Evolutionary conservation across 1,140 invertebrate species (phyloP).

Genomic region (Cotesia chilonis): DNA sequence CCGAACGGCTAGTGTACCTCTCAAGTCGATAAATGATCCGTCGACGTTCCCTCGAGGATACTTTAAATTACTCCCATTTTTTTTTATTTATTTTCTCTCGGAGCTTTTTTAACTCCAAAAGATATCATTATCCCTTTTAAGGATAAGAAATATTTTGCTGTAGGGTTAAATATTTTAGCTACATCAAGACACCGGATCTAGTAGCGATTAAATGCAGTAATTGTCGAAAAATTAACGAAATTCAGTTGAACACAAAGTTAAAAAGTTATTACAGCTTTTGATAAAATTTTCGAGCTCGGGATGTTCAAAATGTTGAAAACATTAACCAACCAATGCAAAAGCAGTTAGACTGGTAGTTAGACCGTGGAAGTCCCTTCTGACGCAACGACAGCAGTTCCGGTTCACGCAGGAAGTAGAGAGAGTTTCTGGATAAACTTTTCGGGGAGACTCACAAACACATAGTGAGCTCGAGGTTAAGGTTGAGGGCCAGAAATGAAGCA

Average conservation of each 20-base stretch:
- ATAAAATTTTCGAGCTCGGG: background rate
- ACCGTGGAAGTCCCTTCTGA: slow-evolving; percentile 18
- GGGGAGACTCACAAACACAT: background rate
- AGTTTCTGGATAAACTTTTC: slow-evolving; percentile 31
- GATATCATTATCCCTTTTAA: slow-evolving; percentile 11
- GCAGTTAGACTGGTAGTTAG: slow-evolving; percentile 15
- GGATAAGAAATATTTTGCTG: slow-evolving; percentile 9
- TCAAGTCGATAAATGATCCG: slow-evolving; percentile 18
- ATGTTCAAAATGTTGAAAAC: slow-evolving; percentile 12
- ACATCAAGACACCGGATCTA: too few relatives aligned
- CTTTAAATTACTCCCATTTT: slow-evolving; percentile 13
- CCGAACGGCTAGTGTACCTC: too few relatives aligned
- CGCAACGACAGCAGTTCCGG: slow-evolving; percentile 29
- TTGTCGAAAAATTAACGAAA: too few relatives aligned
- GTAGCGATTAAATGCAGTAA: too few relatives aligned
- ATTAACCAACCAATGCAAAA: slow-evolving; percentile 25
- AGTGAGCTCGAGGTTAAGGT: too few relatives aligned
- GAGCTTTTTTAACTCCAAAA: background rate
- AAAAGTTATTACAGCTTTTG: slow-evolving; percentile 1
- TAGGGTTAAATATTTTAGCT: background rate
- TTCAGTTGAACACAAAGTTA: too few relatives aligned
- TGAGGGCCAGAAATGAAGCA: too few relatives aligned
- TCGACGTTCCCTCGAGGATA: slow-evolving; percentile 3
- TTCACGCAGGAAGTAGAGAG: slow-evolving; percentile 30
- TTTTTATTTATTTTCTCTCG: background rate